A percentile compares a stretch with the other conserved stretches of the same genome.
Conservation (phyloP, 2,888 invertebrate species). For the Scaptomyza flava region DNA sequence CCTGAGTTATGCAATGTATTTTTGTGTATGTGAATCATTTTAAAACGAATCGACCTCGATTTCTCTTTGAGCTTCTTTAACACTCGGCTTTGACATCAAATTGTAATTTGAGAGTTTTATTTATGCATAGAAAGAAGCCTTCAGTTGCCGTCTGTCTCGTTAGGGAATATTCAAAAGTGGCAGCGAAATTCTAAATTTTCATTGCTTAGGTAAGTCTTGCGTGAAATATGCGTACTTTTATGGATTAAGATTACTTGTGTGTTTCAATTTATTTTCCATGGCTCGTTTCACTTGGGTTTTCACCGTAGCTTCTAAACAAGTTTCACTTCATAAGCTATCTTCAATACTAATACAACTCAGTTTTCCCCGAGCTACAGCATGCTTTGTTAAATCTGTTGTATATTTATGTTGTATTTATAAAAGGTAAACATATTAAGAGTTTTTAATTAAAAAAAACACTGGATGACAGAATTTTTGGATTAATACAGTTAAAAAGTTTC, state of each 20-base stretch:
- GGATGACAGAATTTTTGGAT: too few species aligned
- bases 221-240: constrained; percentile 34
- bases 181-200: constrained; percentile 55
- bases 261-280: constrained; percentile 18
- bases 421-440: background rate
- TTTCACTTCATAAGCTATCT: too few species aligned
- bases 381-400: background rate
- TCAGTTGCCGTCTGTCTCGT: constrained; percentile 24
- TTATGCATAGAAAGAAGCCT: constrained; percentile 40
- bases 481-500: too few species aligned
- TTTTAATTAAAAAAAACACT: too few species aligned
- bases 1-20: too few species aligned
- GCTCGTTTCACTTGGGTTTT: too few species aligned
- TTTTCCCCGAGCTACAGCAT: background rate
- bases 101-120: constrained; percentile 52
- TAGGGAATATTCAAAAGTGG: constrained; percentile 54
- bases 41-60: constrained; percentile 47
- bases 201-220: constrained; percentile 50
- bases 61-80: constrained; percentile 11
- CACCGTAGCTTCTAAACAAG: too few species aligned
- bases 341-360: too few species aligned
- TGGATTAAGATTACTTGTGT: constrained; percentile 8
- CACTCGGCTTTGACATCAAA: constrained; percentile 47
- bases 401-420: background rate
- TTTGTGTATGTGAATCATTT: constrained; percentile 23